Evolutionary conservation across 2,797 vertebrate species (phyloP).

Genomic region (Gambelia wislizenii): DNA sequence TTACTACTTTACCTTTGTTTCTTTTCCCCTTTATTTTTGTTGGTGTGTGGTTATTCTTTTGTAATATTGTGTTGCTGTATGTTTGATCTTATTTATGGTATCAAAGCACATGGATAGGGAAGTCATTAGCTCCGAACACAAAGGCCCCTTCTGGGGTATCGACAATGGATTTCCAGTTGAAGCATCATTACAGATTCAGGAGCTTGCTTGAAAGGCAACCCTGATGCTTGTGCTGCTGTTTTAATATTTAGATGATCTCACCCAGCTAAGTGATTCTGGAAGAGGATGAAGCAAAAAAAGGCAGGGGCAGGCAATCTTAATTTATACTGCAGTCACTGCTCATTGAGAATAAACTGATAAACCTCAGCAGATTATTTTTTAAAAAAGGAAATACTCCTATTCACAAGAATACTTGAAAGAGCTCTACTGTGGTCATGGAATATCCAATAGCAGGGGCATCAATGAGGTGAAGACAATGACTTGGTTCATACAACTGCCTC

Average conservation of each 20-base stretch:
- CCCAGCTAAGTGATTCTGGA: conserved; percentile 52
- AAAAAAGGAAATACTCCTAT: background rate
- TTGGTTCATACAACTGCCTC: background rate
- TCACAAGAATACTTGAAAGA: background rate
- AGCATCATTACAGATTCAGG: conserved; percentile 20
- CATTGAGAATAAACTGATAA: conserved; percentile 37
- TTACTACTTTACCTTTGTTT: no score
- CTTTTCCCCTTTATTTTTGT: no score
- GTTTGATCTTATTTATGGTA: conserved; percentile 28
- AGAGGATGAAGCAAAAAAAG: conserved; percentile 56
- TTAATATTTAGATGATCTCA: conserved; percentile 52
- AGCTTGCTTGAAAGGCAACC: conserved; percentile 20
- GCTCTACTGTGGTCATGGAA: background rate
- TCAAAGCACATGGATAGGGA: background rate
- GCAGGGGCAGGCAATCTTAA: conserved; percentile 39
- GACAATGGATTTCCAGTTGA: conserved; percentile 18
- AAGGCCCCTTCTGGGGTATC: background rate
- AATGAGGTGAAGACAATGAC: background rate
- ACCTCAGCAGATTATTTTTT: background rate
- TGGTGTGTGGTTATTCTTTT: no score
- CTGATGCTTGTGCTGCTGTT: conserved; percentile 43
- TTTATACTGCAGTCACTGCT: conserved; percentile 47
- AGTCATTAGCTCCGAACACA: background rate
- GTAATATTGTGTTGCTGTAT: no score
- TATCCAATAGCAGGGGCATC: no score